A percentile compares a stretch with the other conserved stretches of the same genome.
Evolutionary conservation across 2,797 vertebrate genomes (phyloP).

Genomic region (Coregonus suidteri): DNA sequence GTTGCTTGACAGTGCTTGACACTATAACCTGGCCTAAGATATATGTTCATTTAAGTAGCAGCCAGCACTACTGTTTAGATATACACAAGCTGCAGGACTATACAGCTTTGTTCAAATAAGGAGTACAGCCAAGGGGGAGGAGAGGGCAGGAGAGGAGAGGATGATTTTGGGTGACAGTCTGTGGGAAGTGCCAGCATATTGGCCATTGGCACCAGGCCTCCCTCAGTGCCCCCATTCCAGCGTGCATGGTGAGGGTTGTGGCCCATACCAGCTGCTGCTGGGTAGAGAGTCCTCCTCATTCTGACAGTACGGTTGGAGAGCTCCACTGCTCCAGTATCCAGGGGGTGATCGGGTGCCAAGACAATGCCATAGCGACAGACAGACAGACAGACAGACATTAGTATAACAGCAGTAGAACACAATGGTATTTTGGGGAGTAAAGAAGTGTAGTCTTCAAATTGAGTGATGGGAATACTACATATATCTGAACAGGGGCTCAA

Average conservation of each 20-base stretch:
- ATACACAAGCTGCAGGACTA: not conserved
- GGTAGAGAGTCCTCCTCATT: conserved; percentile 25
- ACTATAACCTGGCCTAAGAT: not conserved
- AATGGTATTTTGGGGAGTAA: not conserved
- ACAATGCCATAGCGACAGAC: not conserved
- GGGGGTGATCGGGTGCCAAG: not conserved
- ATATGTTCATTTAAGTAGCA: not conserved
- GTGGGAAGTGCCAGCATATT: conserved; percentile 45
- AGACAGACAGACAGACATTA: no score
- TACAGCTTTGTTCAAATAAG: not conserved
- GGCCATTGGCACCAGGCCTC: conserved; percentile 39
- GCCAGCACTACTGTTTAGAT: not conserved
- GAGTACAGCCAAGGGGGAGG: not conserved
- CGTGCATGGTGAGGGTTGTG: conserved; percentile 43
- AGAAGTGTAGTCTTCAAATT: not conserved
- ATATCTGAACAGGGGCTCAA: not conserved
- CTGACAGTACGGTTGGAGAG: conserved; percentile 18
- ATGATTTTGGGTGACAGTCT: conserved; percentile 44
- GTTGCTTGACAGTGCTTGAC: no score
- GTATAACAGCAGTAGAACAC: not conserved
- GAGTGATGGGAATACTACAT: not conserved
- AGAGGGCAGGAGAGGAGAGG: not conserved
- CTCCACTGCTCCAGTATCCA: not conserved
- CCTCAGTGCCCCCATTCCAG: conserved; percentile 44
- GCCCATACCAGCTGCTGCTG: conserved; percentile 48